These are phyloP conservation scores for Erinaceus europaeus DNA, from an alignment of 2,113 vertebrate genomes.

Conservation along the genomic window DNA sequence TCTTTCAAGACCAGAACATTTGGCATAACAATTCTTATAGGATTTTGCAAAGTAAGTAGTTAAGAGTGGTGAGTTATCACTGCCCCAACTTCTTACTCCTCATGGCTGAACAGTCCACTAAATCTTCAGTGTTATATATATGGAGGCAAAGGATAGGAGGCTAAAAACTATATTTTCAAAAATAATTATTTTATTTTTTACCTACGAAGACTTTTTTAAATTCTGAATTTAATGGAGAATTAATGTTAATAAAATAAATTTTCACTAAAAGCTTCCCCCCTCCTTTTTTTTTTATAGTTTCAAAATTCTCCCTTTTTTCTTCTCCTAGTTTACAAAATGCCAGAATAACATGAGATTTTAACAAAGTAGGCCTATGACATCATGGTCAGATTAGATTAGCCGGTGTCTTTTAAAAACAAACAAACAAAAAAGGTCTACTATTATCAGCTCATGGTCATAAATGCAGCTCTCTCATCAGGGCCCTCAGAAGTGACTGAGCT, in stretches of 20 bases:
- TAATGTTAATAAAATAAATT: conserved; percentile 24
- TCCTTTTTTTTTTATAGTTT: neutral
- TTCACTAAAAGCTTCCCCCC: neutral
- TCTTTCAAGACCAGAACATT: neutral
- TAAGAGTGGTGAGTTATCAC: neutral
- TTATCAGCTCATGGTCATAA: neutral
- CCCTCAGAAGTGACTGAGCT: neutral
- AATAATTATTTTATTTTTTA: neutral
- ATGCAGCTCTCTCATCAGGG: neutral
- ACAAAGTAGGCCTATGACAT: neutral
- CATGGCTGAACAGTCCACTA: neutral
- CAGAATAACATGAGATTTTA: neutral
- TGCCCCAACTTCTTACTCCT: neutral
- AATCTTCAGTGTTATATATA: neutral
- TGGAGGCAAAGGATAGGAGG: neutral
- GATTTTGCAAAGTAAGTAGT: conserved; percentile 36
- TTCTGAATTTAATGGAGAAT: conserved; percentile 36
- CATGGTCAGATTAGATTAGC: neutral
- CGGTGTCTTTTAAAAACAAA: neutral
- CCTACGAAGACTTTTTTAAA: neutral
- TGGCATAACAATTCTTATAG: neutral
- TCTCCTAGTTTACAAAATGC: conserved; percentile 6
- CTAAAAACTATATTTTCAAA: neutral
- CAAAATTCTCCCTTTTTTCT: conserved; percentile 15
- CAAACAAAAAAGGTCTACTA: neutral